These are phyloP conservation scores for Cheilosia soror DNA, from an alignment of 2,888 invertebrate genomes.

Conservation along the genomic window DNA sequence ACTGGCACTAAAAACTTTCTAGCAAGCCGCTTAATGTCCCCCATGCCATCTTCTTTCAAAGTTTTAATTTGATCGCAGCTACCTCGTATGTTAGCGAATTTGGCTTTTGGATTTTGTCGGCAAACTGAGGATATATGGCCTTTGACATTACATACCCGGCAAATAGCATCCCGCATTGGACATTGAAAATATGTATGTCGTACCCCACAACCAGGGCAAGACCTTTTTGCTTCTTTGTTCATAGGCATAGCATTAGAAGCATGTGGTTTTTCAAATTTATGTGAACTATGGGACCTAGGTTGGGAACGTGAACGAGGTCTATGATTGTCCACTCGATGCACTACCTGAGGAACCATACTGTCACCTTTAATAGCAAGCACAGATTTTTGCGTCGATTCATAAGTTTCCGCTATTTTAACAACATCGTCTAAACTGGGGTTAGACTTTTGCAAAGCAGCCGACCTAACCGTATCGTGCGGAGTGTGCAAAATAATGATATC, in stretches of 20 bases:
- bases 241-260: background rate
- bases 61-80: conserved; percentile 7
- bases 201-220: conserved; percentile 26
- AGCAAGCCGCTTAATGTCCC: conserved; percentile 1
- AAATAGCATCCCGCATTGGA: no score
- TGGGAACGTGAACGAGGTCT: conserved; percentile 30
- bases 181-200: conserved; percentile 24
- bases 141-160: conserved; percentile 42
- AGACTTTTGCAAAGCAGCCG: no score
- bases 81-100: background rate
- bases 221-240: conserved; percentile 1
- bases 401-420: no score
- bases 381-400: no score
- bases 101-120: conserved; percentile 10
- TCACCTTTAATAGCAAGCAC: conserved; percentile 11
- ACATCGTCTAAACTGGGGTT: no score
- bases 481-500: conserved; percentile 55
- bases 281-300: conserved; percentile 24
- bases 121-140: conserved; percentile 49
- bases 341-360: conserved; percentile 1
- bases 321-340: background rate
- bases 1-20: background rate
- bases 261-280: conserved; percentile 10
- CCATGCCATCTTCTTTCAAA: conserved; percentile 4
- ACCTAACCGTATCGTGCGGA: conserved; percentile 10